Percentiles rank a stretch among this genome's conserved stretches.
These are phyloP conservation scores for Remorina albescens DNA, from an alignment of 2,797 vertebrate species.

Conservation along the genomic window DNA sequence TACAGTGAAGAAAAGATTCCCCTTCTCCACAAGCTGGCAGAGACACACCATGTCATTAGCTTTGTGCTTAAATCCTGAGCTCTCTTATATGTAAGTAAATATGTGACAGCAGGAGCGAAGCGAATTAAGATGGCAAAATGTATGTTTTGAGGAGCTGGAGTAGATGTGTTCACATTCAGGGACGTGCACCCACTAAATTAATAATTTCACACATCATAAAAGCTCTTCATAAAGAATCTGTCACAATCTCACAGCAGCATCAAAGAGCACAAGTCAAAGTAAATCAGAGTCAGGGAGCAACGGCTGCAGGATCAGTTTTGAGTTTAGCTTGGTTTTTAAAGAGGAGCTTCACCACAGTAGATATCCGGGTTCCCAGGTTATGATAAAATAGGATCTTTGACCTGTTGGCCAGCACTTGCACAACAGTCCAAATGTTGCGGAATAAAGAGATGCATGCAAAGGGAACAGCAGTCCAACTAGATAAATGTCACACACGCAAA, in stretches of 20 bases:
- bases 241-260: constrained; percentile 42
- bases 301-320: constrained; percentile 1
- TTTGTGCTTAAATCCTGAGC: constrained; percentile 35
- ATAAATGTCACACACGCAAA: too few relatives aligned
- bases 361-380: constrained; percentile 1
- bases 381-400: constrained; percentile 11
- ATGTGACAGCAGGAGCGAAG: constrained; percentile 17
- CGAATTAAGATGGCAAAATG: constrained; percentile 27
- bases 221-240: constrained; percentile 45
- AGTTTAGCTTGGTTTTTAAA: constrained; percentile 1
- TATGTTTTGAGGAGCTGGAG: constrained; percentile 29
- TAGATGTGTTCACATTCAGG: constrained; percentile 12
- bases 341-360: neutral
- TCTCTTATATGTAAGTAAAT: constrained; percentile 12
- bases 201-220: constrained; percentile 57
- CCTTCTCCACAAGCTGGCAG: constrained; percentile 29
- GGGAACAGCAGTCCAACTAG: neutral
- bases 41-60: constrained; percentile 22
- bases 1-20: constrained; percentile 11
- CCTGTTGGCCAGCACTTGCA: too few relatives aligned
- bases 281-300: constrained; percentile 8
- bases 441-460: neutral
- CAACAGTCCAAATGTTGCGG: neutral
- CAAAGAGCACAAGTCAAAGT: constrained; percentile 58
- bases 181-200: constrained; percentile 20